Evolutionary conservation across 2,888 invertebrate genomes (phyloP).

Genomic region (Gymnosoma rotundatum): DNA sequence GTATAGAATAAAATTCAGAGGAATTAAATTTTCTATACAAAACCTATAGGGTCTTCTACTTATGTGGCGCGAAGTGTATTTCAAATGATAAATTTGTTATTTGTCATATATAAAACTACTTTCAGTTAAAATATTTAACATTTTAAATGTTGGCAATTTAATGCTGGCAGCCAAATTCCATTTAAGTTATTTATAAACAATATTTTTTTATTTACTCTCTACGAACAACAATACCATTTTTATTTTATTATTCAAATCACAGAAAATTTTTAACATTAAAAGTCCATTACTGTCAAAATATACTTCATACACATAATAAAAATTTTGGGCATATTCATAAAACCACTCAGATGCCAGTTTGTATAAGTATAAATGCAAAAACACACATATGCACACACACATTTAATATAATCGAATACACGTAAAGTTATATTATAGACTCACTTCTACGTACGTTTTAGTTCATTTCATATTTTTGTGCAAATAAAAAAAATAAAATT

Average conservation of each 20-base stretch:
- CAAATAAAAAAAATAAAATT: slow-evolving; percentile 48
- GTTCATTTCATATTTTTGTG: slow-evolving; percentile 10
- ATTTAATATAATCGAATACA: not conserved
- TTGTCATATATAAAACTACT: not conserved
- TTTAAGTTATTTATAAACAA: slow-evolving; percentile 28
- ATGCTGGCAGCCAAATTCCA: slow-evolving; percentile 14
- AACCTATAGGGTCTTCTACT: too few relatives aligned
- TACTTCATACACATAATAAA: slow-evolving; percentile 42
- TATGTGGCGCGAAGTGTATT: too few relatives aligned
- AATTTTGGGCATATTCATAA: slow-evolving; percentile 51
- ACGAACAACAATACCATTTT: slow-evolving; percentile 16
- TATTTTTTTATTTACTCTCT: slow-evolving; percentile 6
- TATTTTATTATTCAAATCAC: slow-evolving; percentile 65
- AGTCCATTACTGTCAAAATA: slow-evolving; percentile 68
- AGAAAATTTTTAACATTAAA: slow-evolving; percentile 67
- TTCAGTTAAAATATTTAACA: not conserved
- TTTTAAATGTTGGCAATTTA: slow-evolving; percentile 16
- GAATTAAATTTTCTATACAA: too few relatives aligned
- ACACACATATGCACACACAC: not conserved
- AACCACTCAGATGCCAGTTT: not conserved
- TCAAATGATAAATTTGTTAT: not conserved
- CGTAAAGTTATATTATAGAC: slow-evolving; percentile 3
- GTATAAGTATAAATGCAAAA: not conserved
- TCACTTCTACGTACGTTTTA: slow-evolving; percentile 19
- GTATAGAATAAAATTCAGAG: too few relatives aligned